phyloP scores from a whole-genome alignment of 2,888 invertebrate genomes.

The Morpho deidamia region DNA sequence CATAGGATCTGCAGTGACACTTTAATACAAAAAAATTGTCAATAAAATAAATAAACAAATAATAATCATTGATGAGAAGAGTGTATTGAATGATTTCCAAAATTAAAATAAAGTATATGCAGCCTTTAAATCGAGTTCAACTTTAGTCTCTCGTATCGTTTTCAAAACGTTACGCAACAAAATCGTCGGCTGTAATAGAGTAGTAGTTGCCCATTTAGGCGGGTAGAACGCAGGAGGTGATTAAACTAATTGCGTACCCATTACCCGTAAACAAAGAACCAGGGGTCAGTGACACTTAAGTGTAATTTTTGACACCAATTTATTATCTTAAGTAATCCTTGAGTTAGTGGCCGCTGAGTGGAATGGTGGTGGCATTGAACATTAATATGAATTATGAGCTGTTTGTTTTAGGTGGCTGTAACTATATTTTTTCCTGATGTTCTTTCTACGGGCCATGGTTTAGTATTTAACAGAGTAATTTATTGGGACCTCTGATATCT shows the following conservation, averaged over 20 bases:
- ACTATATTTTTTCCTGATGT: background rate
- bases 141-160: background rate
- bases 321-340: constrained; percentile 18
- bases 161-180: background rate
- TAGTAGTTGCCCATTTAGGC: background rate
- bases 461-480: too few relatives aligned
- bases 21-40: too few relatives aligned
- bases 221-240: constrained; percentile 7
- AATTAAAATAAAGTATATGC: background rate
- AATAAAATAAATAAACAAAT: too few relatives aligned
- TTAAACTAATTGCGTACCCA: constrained; percentile 18
- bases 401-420: constrained; percentile 1
- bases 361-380: constrained; percentile 16
- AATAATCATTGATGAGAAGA: too few relatives aligned
- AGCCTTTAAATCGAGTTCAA: background rate
- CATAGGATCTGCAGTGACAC: too few relatives aligned
- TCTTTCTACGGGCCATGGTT: too few relatives aligned
- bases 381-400: constrained; percentile 17
- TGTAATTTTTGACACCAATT: constrained; percentile 25
- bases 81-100: too few relatives aligned
- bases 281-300: constrained; percentile 18
- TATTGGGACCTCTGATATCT: too few relatives aligned
- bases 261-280: constrained; percentile 11
- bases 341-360: constrained; percentile 10
- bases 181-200: background rate